Base-by-base conservation (phyloP, 2,888 invertebrate species). In the Aspidapion aeneum region DNA sequence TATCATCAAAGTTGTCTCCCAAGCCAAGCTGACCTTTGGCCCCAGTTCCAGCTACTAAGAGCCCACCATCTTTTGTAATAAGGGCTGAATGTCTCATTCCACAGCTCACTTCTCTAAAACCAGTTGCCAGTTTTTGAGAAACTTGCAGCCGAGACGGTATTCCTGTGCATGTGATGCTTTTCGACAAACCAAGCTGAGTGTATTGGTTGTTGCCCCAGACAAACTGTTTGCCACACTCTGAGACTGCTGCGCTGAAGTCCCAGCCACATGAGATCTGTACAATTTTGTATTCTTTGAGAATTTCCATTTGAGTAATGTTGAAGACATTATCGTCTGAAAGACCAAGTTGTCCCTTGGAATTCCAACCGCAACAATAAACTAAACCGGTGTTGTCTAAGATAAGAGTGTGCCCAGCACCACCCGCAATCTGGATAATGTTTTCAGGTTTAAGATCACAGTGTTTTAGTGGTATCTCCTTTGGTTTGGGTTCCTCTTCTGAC, bases 171-270 rank as follows among this genome's bases (percentile, higher is more conserved):
- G 80, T 82, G 69, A 76, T 77, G 65, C 77, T 80, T 70, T 77
- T 78, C 35, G 76, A 76, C 22, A 89, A 80, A 16, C 93, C 93
- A 60, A 93, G 79, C 75, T 93, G 93, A 18, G 91, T 90, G 75
- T 87, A 88, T 65, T 83, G 82, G 77, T 93, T 93, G 19, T 91
- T 90, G 2, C 95, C 94, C 94, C 94, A 94, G 1, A 89, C 88
- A 79, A 88, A 89, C 1, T 94, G 78, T 61, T 85, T 83, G 57
- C 88, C 86, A 67, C 86, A 85, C 73, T 85, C 83, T 20, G 90
- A 87, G 18, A 93, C 83, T 52, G 89, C 92, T 69, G 90, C 88
- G 62, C 90, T 91, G 68, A 88, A 88, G 74, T 93, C 91, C 92
- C 93, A 93, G n/a, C 93, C 93, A 71, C 90, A 90, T 48, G 86